Evolutionary conservation across 2,797 vertebrate genomes (phyloP), one percentile per base, ranked within the genome.

Genomic region (Coregonus suidteri): DNA sequence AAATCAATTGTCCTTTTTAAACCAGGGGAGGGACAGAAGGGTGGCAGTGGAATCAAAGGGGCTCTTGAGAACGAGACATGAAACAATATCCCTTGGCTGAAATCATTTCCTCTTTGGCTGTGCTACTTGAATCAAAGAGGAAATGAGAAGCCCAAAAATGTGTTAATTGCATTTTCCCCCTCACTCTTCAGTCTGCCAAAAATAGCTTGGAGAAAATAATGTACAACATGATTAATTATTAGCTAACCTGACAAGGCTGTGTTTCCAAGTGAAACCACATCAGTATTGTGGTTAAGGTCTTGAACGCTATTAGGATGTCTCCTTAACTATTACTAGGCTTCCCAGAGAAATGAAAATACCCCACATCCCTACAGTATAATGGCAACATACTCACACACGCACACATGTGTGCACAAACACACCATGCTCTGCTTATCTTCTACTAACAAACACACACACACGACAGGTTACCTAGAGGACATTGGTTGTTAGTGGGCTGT

Each of bases 101-200:
- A 72, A 52, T 73, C 5, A 3, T 7, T 73, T 31, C 18, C 51
- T 73, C 52, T 31, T 15, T 9, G 37, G 51, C 71, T 14, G 6
- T 53, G 30, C 15, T 25, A 72, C 51, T 53, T 56, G 51, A 73
- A 73, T 18, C 71, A 56, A 56, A 56, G n/a, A 31, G 71, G 52
- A 31, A 73, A 73, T 18, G 52, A 56, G 71, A 73, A 53, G 25
- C 52, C 70, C 71, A 73, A 73, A 73, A 54, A 53, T 18, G 52
- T 73, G 30, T 73, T 73, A 73, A 73, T 73, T 73, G 52, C 71
- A 53, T 73, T 73, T 72, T 30, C 51, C 25, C 71, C 52, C 25
- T 25, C 25, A 25, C 25, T 54, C 52, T n/a, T 54, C 25, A 14
- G 14, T 54, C 51, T 30, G 30, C 18, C 52, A 56, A 31, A 54